phyloP scores from a whole-genome alignment of 2,113 vertebrate genomes.

The Excalfactoria chinensis region DNA sequence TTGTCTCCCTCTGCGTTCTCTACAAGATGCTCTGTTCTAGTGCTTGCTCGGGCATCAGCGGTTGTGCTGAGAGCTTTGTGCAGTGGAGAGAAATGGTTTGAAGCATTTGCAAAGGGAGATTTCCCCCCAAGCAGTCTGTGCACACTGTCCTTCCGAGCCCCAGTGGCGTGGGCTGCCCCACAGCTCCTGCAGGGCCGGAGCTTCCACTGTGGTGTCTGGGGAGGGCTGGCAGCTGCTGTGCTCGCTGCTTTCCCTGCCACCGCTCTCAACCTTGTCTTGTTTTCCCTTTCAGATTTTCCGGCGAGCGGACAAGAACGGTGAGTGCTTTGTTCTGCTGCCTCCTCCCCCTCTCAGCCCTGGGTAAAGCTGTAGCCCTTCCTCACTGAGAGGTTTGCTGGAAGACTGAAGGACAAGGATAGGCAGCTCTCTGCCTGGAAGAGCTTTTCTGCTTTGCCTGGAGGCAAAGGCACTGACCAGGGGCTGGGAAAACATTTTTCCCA shows the following conservation, averaged over 20 bases:
- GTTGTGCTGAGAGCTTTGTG: neutral
- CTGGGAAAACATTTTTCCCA: neutral
- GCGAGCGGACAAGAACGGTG: conserved; percentile 85
- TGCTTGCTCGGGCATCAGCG: fast-evolving
- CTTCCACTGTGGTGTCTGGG: neutral
- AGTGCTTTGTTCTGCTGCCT: conserved; percentile 55
- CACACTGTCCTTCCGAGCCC: neutral
- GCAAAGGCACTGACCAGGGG: neutral
- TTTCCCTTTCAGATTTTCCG: conserved; percentile 83
- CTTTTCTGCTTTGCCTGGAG: neutral
- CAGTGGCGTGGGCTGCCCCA: neutral
- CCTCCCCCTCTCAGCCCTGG: neutral
- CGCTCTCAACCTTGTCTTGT: neutral
- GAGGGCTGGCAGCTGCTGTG: neutral
- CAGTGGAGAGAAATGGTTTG: neutral
- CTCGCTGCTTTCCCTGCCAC: neutral
- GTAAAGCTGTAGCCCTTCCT: neutral
- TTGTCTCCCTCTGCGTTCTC: neutral
- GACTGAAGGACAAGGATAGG: neutral
- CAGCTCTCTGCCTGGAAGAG: neutral
- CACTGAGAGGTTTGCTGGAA: neutral
- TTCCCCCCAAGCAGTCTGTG: fast-evolving
- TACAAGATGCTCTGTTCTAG: neutral
- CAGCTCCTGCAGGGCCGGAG: fast-evolving
- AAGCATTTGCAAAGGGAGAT: neutral